A percentile compares a stretch with the other conserved stretches of the same genome.
These are phyloP conservation scores for Australoheros scitulus DNA, from an alignment of 2,113 vertebrate genomes.

Conservation along the genomic window DNA sequence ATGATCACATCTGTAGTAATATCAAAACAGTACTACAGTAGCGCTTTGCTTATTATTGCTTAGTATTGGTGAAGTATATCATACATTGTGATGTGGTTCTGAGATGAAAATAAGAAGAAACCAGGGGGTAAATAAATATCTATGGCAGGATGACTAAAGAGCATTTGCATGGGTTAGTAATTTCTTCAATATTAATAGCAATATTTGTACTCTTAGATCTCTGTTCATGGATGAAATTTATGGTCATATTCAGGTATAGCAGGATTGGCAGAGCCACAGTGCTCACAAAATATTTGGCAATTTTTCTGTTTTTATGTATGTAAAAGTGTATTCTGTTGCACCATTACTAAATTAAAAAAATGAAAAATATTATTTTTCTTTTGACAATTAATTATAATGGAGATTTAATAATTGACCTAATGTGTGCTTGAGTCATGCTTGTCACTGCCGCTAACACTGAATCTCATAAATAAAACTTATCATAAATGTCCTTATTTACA, in stretches of 20 bases:
- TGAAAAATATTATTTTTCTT: not conserved
- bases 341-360: not conserved
- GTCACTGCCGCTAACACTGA: not conserved
- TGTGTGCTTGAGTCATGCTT: not conserved
- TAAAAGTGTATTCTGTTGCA: not conserved
- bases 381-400: not conserved
- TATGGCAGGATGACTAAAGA: conserved; percentile 3
- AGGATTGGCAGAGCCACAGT: not conserved
- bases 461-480: not conserved
- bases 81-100: not conserved
- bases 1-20: conserved; percentile 22
- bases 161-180: conserved; percentile 4
- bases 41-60: conserved; percentile 13
- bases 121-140: conserved; percentile 22
- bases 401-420: not conserved
- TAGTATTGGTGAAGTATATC: not conserved
- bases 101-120: conserved; percentile 23
- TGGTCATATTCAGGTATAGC: not conserved
- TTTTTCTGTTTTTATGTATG: not conserved
- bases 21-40: not conserved
- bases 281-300: not conserved
- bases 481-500: not conserved
- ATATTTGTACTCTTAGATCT: not conserved
- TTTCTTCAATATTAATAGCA: not conserved
- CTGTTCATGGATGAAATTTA: not conserved